Base-by-base conservation (phyloP, 2,888 invertebrate species). In the Lasiommata megera region DNA sequence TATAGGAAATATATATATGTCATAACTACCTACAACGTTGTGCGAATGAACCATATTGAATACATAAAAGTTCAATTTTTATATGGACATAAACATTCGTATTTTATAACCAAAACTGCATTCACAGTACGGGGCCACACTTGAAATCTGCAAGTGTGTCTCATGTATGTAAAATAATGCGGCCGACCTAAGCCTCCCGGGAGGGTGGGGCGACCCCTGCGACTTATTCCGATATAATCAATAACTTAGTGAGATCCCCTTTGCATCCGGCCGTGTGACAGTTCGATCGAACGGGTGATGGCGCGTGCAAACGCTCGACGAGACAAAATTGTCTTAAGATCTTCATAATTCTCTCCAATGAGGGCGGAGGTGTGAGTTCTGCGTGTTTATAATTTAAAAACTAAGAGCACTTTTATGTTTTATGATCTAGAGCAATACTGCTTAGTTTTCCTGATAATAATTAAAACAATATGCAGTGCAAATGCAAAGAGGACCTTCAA, bases 221-320 rank as follows among this genome's bases (percentile, higher is more conserved):
- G 88, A 88, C 89, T 89, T 90, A 90, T 90, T 90, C 85, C 91
- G 83, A 91, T 91, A 91, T 91, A 91, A 91, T 91, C 91, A 90
- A 91, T 91, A 91, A 91, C 90, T 89, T 88, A 89, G 88, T 84
- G 80, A 86, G 88, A 90, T 90, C 89, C 90, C 89, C 89, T 90
- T 90, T 89, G 89, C 90, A 89, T 90, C 86, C 86, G 84, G 76
- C 79, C 83, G 79, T 82, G 88, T 88, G 90, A 89, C 90, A 90
- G 88, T 87, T 87, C 85, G 81, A 86, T 84, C 86, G 84, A 80
- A 80, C 59, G 62, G 62, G 60, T 62, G 53, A 61, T 58, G 54
- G 50, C 34, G 37, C 23, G 40, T 51, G 46, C 62, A 62, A 40
- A 56, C 60, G 28, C 12, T 11, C 56, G 62, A 59, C 60, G 41